A percentile compares a stretch with the other conserved stretches of the same genome.
phyloP scores from a whole-genome alignment of 2,797 vertebrate genomes.

The Falco concolor region DNA sequence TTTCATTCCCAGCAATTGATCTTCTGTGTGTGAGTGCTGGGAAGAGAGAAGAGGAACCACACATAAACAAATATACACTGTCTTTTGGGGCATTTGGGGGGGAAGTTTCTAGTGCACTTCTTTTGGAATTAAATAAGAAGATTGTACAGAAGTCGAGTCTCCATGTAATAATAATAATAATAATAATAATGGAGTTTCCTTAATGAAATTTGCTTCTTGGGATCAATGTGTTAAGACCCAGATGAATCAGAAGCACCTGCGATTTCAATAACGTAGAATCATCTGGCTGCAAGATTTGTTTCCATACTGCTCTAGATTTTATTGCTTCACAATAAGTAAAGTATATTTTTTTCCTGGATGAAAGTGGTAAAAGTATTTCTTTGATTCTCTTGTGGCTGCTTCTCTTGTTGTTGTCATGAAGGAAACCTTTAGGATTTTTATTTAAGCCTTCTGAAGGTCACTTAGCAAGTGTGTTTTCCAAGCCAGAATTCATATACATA shows the following conservation, averaged over 20 bases:
- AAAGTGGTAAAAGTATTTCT: not conserved
- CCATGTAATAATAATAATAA: not conserved
- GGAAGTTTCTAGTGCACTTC: not conserved
- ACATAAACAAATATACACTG: not conserved
- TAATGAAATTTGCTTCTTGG: conserved; percentile 51
- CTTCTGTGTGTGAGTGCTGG: not conserved
- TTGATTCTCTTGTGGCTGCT: not conserved
- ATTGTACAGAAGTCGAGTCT: not conserved
- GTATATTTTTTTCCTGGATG: not conserved
- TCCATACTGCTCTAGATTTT: conserved; percentile 19
- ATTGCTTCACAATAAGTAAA: conserved; percentile 30
- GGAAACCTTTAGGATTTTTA: not conserved
- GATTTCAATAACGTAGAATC: conserved; percentile 8
- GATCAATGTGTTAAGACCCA: conserved; percentile 38
- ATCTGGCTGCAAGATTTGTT: not conserved
- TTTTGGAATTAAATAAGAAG: not conserved
- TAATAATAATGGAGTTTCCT: not conserved
- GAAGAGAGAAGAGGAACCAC: not conserved
- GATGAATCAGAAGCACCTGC: conserved; percentile 40
- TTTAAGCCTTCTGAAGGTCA: conserved; percentile 11
- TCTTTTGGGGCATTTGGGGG: not conserved
- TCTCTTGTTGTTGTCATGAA: not conserved
- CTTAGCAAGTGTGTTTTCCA: not conserved
- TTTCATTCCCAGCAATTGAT: not conserved
- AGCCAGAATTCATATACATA: not conserved